phyloP scores from a whole-genome alignment of 1,140 invertebrate species.

The Proales similis region DNA sequence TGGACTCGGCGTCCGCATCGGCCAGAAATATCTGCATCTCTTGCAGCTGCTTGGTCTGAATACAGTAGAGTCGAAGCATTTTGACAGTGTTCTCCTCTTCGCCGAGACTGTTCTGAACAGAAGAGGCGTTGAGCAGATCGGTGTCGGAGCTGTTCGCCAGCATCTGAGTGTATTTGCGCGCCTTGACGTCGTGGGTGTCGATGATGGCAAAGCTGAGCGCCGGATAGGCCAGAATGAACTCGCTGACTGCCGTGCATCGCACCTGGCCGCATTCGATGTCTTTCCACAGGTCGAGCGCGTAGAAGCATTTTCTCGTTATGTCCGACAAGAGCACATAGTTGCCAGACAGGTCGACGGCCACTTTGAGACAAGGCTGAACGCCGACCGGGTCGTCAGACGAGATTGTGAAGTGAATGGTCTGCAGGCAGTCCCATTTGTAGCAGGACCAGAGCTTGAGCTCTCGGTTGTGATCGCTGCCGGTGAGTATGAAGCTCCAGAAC shows the following conservation, averaged over 20 bases:
- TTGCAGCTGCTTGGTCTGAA: conserved; percentile 34
- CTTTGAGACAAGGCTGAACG: conserved; percentile 60
- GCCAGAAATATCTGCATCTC: conserved; percentile 34
- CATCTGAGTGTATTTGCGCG: conserved; percentile 25
- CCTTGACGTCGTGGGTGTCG: conserved; percentile 60
- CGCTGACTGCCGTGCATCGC: conserved; percentile 64
- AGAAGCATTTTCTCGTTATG: conserved; percentile 66
- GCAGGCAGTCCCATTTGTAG: conserved; percentile 80
- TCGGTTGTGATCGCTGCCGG: conserved; percentile 76
- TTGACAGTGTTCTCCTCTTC: conserved; percentile 19
- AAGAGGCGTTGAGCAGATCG: conserved; percentile 15
- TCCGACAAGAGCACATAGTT: conserved; percentile 76
- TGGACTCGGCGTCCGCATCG: not conserved
- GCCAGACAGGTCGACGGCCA: conserved; percentile 70
- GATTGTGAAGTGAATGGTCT: conserved; percentile 60
- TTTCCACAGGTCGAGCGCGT: conserved; percentile 66
- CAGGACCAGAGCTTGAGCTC: conserved; percentile 89
- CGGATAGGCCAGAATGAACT: conserved; percentile 68
- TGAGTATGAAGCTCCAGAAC: conserved; percentile 88
- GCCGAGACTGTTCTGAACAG: conserved; percentile 6
- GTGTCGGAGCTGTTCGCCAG: conserved; percentile 2
- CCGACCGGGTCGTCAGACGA: not conserved
- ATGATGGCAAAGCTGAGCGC: conserved; percentile 77
- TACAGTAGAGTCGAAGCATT: conserved; percentile 26
- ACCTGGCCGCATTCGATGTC: conserved; percentile 57